A percentile compares a stretch with the other conserved stretches of the same genome.
These are phyloP conservation scores for Mythimna pallens DNA, from an alignment of 2,888 invertebrate genomes.

Conservation along the genomic window DNA sequence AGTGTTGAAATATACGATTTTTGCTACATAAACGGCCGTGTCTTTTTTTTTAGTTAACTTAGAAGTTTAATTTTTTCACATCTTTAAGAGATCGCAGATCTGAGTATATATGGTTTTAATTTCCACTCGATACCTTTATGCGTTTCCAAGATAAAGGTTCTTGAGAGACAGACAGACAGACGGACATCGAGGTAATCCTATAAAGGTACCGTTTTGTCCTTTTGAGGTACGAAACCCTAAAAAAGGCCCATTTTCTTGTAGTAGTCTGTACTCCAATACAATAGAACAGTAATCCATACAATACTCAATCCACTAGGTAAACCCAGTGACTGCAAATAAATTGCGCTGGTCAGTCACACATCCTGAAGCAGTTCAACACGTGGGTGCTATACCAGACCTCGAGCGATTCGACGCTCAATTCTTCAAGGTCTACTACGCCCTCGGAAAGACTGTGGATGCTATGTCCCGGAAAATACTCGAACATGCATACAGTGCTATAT, in stretches of 20 bases:
- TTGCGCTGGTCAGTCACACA: constrained; percentile 78
- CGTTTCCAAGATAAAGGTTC: too few species aligned
- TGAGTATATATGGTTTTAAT: too few species aligned
- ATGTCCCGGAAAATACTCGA: constrained; percentile 93
- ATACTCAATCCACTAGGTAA: constrained; percentile 71
- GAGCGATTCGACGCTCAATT: constrained; percentile 93
- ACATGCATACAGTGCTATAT: constrained; percentile 93
- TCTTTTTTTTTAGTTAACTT: too few species aligned
- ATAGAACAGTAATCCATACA: neutral
- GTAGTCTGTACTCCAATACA: neutral
- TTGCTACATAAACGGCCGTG: too few species aligned
- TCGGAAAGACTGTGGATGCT: constrained; percentile 84
- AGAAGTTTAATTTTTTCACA: too few species aligned
- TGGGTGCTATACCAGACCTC: constrained; percentile 92
- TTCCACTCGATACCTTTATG: too few species aligned
- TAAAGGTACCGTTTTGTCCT: too few species aligned
- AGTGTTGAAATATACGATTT: too few species aligned
- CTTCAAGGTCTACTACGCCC: constrained; percentile 92
- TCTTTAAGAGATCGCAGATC: too few species aligned
- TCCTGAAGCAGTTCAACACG: constrained; percentile 89
- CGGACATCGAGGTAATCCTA: too few species aligned
- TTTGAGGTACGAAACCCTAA: too few species aligned
- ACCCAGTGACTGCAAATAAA: constrained; percentile 92
- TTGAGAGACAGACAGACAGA: too few species aligned
- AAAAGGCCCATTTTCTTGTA: neutral